Evolutionary conservation across 2,888 invertebrate genomes (phyloP).

Genomic region (Drepana falcataria): DNA sequence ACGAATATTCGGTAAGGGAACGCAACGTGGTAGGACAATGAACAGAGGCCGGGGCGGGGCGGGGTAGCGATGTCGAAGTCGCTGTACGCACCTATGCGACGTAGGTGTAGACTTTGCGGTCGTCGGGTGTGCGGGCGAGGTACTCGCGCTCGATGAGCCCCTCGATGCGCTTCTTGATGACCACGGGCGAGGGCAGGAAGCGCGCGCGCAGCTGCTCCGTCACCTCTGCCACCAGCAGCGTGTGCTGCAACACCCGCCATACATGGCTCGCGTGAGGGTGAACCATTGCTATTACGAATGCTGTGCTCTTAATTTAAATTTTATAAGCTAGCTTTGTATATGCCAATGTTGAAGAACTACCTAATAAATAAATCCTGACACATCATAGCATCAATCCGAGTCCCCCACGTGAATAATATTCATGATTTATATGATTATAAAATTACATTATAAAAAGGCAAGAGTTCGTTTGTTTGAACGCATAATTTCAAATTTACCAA

Average conservation of each 20-base stretch:
- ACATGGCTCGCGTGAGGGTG: conserved; percentile 3
- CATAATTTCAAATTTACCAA: no score
- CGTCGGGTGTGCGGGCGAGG: conserved; percentile 97
- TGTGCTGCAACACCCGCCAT: conserved; percentile 81
- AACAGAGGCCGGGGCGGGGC: conserved; percentile 2
- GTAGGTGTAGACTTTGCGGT: conserved; percentile 97
- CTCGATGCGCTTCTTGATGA: conserved; percentile 99
- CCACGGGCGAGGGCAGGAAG: conserved; percentile 98
- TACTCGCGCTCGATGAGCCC: conserved; percentile 99
- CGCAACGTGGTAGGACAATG: not conserved
- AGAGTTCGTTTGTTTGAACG: no score
- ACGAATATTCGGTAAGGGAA: not conserved
- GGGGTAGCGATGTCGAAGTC: conserved; percentile 1
- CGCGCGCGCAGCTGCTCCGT: conserved; percentile 97
- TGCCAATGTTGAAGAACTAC: no score
- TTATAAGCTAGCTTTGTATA: no score
- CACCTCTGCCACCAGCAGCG: conserved; percentile 96
- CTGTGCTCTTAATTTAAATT: no score
- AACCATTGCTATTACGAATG: no score
- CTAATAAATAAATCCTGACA: no score
- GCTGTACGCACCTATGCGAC: conserved; percentile 85
- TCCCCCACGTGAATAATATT: no score
- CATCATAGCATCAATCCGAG: no score
- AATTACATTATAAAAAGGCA: no score
- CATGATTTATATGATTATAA: no score